Percentiles rank a stretch among this genome's conserved stretches.
Conservation (phyloP, 1,140 invertebrate species). For the Fopius arisanus region DNA sequence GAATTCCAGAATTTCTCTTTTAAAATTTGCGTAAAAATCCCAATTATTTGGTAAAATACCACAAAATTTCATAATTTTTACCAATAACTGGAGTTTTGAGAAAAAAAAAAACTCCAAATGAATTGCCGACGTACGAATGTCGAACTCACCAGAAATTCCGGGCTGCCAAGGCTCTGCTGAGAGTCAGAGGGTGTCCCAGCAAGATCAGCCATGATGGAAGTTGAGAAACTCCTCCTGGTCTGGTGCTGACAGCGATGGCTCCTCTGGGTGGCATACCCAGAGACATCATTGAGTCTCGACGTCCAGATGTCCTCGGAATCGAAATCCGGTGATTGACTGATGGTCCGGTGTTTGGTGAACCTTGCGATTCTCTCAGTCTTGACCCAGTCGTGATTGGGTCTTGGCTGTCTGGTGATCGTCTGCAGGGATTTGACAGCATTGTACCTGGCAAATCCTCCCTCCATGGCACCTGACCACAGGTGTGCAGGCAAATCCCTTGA, state of each 20-base stretch:
- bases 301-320: constrained; percentile 51
- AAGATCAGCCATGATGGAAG: constrained; percentile 53
- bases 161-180: constrained; percentile 52
- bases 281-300: constrained; percentile 42
- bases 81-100: no score
- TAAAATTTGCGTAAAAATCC: no score
- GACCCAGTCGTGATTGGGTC: constrained; percentile 55
- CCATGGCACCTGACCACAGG: constrained; percentile 48
- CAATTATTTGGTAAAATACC: no score
- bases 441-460: constrained; percentile 49
- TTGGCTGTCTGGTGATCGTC: constrained; percentile 50
- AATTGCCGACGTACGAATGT: no score
- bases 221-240: constrained; percentile 52
- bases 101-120: no score
- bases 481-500: constrained; percentile 49
- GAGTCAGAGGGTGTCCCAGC: constrained; percentile 48
- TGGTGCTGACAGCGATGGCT: constrained; percentile 52
- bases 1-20: no score
- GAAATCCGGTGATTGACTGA: constrained; percentile 46
- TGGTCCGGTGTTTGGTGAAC: constrained; percentile 51
- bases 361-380: constrained; percentile 50
- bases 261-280: constrained; percentile 43
- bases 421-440: constrained; percentile 48
- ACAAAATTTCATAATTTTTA: no score
- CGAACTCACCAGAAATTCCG: constrained; percentile 54